Base-by-base conservation (phyloP, 2,797 vertebrate species). In the Chaenodraco wilsoni region DNA sequence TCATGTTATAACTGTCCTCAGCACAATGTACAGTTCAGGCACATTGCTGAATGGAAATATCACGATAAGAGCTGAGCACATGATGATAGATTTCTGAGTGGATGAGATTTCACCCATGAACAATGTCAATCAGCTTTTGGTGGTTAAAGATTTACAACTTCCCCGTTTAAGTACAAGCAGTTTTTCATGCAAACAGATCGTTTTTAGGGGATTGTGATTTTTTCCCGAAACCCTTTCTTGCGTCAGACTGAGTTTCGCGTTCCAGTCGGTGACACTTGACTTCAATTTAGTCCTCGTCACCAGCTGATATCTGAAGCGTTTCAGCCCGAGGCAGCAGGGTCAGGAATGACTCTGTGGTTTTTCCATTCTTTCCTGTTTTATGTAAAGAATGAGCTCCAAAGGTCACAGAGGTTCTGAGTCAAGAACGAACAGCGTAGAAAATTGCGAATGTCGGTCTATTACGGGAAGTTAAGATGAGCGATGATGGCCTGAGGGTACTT, bases 131-230 rank as follows among this genome's bases (percentile, higher is more conserved):
- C 86, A 74, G 74, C 65, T 52, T 8, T 21, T 79, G 70, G 27
- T 40, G 61, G 87, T 90, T 91, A 90, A 91, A 87, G 50, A 92
- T 90, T 91, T 33, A 88, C 83, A 74, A 70, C 64, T 44, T 79
- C 15, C 8, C 64, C 61, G n/a, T 45, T 57, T 63, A 49, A 63
- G 44, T 23, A 10, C 43, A n/a, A n/a, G 51, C 21, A 31, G 19
- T 10, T 31, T 46, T 19, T 1, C 54, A n/a, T 57, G 13, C 12
- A 21, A 12, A 7, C 3, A 5, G 9, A 9, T 14, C 9, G 7
- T 55, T 46, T 40, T 21, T 51, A 27, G 50, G 44, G 13, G 59
- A 19, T 14, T 43, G 8, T 23, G 7, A 13, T 65, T 14, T 37
- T 16, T 45, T 50, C 51, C 1, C 3, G 9, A 33, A 15, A 12